These are phyloP conservation scores for Netelia virgata DNA, from an alignment of 2,888 invertebrate genomes.

Conservation along the genomic window DNA sequence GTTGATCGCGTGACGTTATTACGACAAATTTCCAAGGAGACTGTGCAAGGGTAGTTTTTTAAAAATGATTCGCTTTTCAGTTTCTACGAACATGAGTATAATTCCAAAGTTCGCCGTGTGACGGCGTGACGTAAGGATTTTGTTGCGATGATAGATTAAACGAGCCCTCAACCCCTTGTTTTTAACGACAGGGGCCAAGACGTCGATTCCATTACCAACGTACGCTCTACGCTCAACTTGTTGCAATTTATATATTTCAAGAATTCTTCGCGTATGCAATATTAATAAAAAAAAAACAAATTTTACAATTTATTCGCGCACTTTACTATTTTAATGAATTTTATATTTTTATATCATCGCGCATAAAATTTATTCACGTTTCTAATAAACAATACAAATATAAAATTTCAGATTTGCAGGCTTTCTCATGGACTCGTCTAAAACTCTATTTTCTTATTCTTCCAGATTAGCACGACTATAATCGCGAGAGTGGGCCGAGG, in stretches of 20 bases:
- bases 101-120: not conserved
- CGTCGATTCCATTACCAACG: no score
- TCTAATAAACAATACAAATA: no score
- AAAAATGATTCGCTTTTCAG: not conserved
- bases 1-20: not conserved
- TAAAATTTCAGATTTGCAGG: not conserved
- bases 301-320: no score
- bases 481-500: conserved; percentile 7
- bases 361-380: no score
- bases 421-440: conserved; percentile 6
- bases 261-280: no score
- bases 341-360: no score
- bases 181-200: not conserved
- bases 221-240: no score
- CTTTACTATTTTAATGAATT: no score
- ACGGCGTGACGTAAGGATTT: not conserved
- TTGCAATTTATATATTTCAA: no score
- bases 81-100: not conserved
- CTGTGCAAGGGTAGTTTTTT: not conserved
- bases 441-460: conserved; percentile 31
- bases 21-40: not conserved
- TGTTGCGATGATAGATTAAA: not conserved
- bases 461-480: conserved; percentile 30
- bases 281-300: no score
- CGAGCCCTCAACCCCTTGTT: not conserved